Conservation (phyloP, 2,888 invertebrate genomes). For the Lepidocyrtoides sp. region DNA sequence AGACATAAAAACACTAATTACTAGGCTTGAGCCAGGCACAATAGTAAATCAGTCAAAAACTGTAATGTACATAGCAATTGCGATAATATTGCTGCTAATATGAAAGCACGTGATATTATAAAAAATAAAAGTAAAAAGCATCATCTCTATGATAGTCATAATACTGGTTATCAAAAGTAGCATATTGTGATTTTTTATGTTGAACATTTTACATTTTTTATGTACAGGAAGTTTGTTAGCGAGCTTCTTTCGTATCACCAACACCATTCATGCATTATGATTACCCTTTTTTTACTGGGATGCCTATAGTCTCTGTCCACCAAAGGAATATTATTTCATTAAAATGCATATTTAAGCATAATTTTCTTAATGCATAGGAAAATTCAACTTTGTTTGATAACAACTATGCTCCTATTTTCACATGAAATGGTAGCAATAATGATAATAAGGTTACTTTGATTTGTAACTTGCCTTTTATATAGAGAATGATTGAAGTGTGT, state of each 20-base stretch:
- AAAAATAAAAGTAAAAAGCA: constrained; percentile 20
- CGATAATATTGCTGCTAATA: background rate
- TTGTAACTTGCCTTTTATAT: background rate
- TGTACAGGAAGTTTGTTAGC: constrained; percentile 59
- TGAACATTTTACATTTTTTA: constrained; percentile 25
- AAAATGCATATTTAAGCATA: background rate
- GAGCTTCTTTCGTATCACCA: constrained; percentile 48
- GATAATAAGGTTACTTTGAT: constrained; percentile 17
- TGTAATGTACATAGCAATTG: background rate
- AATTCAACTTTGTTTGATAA: background rate
- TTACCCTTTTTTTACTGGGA: background rate
- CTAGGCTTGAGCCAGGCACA: constrained; percentile 1
- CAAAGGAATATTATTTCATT: background rate
- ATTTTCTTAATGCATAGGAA: background rate
- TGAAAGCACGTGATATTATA: background rate
- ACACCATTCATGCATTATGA: constrained; percentile 20
- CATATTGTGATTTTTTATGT: constrained; percentile 36
- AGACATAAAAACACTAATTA: constrained; percentile 51
- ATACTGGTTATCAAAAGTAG: constrained; percentile 21
- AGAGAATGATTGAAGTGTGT: background rate
- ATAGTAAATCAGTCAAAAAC: constrained; percentile 43
- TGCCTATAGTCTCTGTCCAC: too few relatives aligned
- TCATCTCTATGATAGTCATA: background rate
- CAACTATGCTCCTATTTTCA: constrained; percentile 20
- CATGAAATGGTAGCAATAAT: constrained; percentile 44